Evolutionary conservation across 2,888 invertebrate species (phyloP), one percentile per base, ranked within the genome.

Genomic region (Platycheirus albimanus): DNA sequence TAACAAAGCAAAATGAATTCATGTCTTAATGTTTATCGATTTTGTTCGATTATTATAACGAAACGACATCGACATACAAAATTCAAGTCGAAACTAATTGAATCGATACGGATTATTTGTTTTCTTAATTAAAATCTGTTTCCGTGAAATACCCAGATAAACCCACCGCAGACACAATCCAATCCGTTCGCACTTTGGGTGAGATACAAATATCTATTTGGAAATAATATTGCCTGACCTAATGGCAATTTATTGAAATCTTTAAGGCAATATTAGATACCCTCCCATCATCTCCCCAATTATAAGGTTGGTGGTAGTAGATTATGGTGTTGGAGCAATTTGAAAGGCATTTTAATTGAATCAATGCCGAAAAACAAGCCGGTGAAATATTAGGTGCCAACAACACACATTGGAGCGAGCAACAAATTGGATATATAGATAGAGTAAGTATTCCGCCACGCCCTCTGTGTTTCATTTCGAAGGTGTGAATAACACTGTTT

Each of bases 271-370:
- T 41, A 24, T 15, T 30, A 17, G 24, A 17, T 19, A 19, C 19
- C 20, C 36, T 54, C 49, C 13, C 49, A 30, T 66, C 47, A n/a
- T n/a, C n/a, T n/a, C n/a, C 30, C 61, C 30, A 43, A 58, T n/a
- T n/a, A n/a, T n/a, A n/a, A n/a, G n/a, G n/a, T n/a, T n/a, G n/a
- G n/a, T n/a, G n/a, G n/a, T n/a, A n/a, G n/a, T n/a, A n/a, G n/a
- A n/a, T n/a, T n/a, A 10, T 28, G 8, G 10, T 2, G 30, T 41
- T 51, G 76, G 19, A 24, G 49, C 77, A 67, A 72, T 83, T 78
- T 24, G 83, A 83, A 83, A 83, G 78, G 83, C 52, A 83, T 83
- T 83, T 83, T 74, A 83, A 77, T 83, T 83, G 72, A 83, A 64
- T 81, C 78, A 51, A 52, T 67, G 54, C 51, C 67, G 58, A 72